Evolutionary conservation across 2,113 vertebrate genomes (phyloP).

Genomic region (Brachypteracias leptosomus): DNA sequence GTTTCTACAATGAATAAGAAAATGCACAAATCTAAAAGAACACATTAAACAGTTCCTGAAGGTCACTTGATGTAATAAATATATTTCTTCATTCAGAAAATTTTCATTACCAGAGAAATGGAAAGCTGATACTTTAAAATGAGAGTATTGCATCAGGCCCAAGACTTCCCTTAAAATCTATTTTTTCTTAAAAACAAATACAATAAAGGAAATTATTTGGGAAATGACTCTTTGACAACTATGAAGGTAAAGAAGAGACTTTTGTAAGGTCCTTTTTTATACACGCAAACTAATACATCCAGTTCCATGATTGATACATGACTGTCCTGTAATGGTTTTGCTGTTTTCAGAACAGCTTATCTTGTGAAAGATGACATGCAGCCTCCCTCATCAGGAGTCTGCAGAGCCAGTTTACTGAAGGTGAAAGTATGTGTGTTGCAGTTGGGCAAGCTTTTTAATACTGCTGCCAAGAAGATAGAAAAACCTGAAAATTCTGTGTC

Average conservation of each 20-base stretch:
- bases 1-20: background rate
- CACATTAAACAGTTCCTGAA: background rate
- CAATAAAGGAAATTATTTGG: background rate
- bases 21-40: background rate
- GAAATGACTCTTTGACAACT: background rate
- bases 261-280: background rate
- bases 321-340: background rate
- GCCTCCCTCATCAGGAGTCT: background rate
- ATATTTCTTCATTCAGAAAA: background rate
- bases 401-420: slow-evolving; percentile 15
- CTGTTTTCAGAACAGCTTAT: background rate
- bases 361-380: background rate
- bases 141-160: background rate
- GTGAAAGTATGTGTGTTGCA: background rate
- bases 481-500: slow-evolving; percentile 52
- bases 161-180: background rate
- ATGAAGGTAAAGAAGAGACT: background rate
- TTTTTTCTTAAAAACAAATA: background rate
- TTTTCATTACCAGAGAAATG: background rate
- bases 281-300: background rate
- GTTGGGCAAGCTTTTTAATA: slow-evolving; percentile 1
- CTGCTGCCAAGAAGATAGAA: slow-evolving; percentile 59
- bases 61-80: background rate
- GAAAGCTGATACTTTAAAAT: background rate
- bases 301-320: background rate